These are phyloP conservation scores for Machaerirhynchus nigripectus DNA, from an alignment of 2,113 vertebrate genomes.

Conservation along the genomic window DNA sequence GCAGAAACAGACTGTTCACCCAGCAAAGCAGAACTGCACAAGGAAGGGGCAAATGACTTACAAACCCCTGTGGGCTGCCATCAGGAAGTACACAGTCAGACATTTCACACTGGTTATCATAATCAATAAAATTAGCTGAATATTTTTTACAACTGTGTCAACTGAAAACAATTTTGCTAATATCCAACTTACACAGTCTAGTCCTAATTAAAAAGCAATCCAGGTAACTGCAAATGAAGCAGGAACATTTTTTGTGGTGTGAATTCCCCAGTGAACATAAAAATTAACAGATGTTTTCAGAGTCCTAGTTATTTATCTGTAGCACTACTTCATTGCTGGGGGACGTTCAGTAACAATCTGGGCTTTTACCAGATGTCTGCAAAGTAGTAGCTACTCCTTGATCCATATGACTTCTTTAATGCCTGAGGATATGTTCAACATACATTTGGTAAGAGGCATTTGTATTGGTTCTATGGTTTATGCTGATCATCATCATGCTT, in stretches of 20 bases:
- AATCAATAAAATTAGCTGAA: background rate
- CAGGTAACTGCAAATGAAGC: background rate
- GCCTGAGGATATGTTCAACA: background rate
- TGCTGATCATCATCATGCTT: conserved; percentile 36
- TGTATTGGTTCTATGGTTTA: conserved; percentile 24
- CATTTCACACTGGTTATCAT: background rate
- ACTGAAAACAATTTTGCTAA: background rate
- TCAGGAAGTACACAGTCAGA: background rate
- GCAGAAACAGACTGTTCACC: background rate
- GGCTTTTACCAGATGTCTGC: conserved; percentile 49
- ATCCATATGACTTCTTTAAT: conserved; percentile 35
- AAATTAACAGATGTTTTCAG: conserved; percentile 38
- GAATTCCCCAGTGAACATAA: background rate
- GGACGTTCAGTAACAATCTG: conserved; percentile 41
- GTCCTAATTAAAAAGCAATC: background rate
- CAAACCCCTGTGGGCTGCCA: background rate
- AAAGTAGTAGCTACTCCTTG: conserved; percentile 33
- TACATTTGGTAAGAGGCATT: background rate
- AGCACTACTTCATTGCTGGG: background rate
- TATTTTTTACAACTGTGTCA: background rate
- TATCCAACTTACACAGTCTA: background rate
- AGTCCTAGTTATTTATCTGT: background rate
- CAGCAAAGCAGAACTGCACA: background rate
- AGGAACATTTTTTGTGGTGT: background rate
- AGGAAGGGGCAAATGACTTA: background rate